Evolutionary conservation across 2,113 vertebrate genomes (phyloP).

Genomic region (Cryptomyrus ogoouensis): DNA sequence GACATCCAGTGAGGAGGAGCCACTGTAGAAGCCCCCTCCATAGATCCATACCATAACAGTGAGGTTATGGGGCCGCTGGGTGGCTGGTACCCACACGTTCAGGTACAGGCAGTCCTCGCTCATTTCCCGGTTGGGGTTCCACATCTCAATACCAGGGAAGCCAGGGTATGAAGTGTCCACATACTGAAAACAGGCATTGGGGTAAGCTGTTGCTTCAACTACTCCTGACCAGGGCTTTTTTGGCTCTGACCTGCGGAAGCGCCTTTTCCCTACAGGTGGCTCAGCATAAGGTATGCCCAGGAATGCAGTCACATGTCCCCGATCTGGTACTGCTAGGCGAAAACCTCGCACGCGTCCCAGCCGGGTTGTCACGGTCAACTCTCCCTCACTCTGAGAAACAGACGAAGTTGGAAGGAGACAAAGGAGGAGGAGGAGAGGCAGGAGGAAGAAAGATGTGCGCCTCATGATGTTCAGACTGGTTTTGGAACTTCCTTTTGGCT

Average conservation of each 20-base stretch:
- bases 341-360: conserved; percentile 64
- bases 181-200: conserved; percentile 72
- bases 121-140: conserved; percentile 86
- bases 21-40: conserved; percentile 86
- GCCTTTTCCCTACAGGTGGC: conserved; percentile 66
- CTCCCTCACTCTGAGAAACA: conserved; percentile 54
- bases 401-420: conserved; percentile 37
- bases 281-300: conserved; percentile 82
- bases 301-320: conserved; percentile 66
- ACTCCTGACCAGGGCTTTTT: conserved; percentile 65
- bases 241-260: conserved; percentile 72
- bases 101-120: conserved; percentile 88
- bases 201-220: conserved; percentile 61
- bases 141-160: conserved; percentile 83
- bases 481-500: conserved; percentile 42
- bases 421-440: conserved; percentile 29
- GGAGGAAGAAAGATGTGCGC: conserved; percentile 35
- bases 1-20: conserved; percentile 79
- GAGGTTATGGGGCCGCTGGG: conserved; percentile 59
- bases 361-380: conserved; percentile 61
- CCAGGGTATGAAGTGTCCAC: conserved; percentile 77
- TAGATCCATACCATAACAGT: conserved; percentile 89
- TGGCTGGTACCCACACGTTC: conserved; percentile 77
- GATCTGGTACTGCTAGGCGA: conserved; percentile 53
- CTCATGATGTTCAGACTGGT: conserved; percentile 44